Evolutionary conservation across 37 sponge, comb jelly and placozoan genomes (phyloP).

Genomic region (Diacarnus erythraeanus): DNA sequence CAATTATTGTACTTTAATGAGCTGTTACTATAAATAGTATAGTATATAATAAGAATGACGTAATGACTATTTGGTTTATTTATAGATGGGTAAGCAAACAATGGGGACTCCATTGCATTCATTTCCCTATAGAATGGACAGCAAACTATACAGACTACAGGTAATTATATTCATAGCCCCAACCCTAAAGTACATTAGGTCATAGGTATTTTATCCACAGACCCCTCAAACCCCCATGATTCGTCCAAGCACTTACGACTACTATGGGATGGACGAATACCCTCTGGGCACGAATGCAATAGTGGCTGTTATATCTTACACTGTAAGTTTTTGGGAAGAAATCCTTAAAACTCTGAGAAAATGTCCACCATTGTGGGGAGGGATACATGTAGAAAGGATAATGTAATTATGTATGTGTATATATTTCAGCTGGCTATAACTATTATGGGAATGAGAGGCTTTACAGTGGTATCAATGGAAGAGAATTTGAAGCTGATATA

Average conservation of each 20-base stretch:
- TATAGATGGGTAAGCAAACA: conserved; percentile 98
- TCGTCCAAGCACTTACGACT: conserved; percentile 63
- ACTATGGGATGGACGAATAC: conserved; percentile 83
- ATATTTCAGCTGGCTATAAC: too few species aligned
- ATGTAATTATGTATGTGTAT: too few species aligned
- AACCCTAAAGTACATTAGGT: background rate
- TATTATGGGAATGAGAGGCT: too few species aligned
- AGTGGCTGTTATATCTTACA: conserved; percentile 96
- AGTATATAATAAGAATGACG: background rate
- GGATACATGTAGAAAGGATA: too few species aligned
- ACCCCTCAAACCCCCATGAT: conserved; percentile 94
- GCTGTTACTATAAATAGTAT: background rate
- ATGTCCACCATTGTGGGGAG: too few species aligned
- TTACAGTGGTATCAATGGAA: conserved; percentile 89
- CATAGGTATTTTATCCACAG: conserved; percentile 18
- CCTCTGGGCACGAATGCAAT: conserved; percentile 95
- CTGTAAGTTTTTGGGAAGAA: conserved; percentile 38
- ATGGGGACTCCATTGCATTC: conserved; percentile 94
- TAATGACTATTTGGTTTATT: background rate
- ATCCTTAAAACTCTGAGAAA: too few species aligned
- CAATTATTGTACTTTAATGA: background rate
- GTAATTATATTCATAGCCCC: too few species aligned
- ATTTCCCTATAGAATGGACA: conserved; percentile 79
- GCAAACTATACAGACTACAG: conserved; percentile 84
- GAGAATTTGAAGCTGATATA: too few species aligned